Evolutionary conservation across 2,113 vertebrate species (phyloP).

Genomic region (Patagioenas fasciata): DNA sequence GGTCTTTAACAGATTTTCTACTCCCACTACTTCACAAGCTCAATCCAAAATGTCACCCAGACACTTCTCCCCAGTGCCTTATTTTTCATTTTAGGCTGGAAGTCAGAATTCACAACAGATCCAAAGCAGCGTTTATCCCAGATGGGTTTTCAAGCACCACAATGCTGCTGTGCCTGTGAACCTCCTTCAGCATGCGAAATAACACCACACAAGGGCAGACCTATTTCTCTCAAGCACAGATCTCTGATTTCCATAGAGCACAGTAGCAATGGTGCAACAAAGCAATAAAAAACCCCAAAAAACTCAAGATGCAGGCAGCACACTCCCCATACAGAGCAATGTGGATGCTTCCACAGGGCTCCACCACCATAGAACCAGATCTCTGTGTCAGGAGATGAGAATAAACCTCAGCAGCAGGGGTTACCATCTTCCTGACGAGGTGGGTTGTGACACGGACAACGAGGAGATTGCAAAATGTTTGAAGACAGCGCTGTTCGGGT

Average conservation of each 20-base stretch:
- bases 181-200: not conserved
- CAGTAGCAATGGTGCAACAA: not conserved
- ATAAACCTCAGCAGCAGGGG: not conserved
- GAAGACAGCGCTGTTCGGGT: not conserved
- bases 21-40: not conserved
- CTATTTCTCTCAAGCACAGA: not conserved
- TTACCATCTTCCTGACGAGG: not conserved
- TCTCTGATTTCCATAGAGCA: not conserved
- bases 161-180: not conserved
- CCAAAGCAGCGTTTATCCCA: not conserved
- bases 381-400: not conserved
- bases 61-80: not conserved
- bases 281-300: not conserved
- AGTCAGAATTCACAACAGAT: not conserved
- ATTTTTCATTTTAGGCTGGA: not conserved
- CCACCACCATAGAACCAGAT: not conserved
- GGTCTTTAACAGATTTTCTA: not conserved
- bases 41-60: conserved; percentile 46
- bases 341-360: not conserved
- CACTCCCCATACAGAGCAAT: not conserved
- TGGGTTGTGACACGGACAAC: not conserved
- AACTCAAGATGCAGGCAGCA: not conserved
- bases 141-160: not conserved
- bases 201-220: not conserved
- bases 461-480: not conserved